Percentiles rank a stretch among this genome's conserved stretches.
These are phyloP conservation scores for Athripsodes cinereus DNA, from an alignment of 2,888 invertebrate species.

Conservation along the genomic window DNA sequence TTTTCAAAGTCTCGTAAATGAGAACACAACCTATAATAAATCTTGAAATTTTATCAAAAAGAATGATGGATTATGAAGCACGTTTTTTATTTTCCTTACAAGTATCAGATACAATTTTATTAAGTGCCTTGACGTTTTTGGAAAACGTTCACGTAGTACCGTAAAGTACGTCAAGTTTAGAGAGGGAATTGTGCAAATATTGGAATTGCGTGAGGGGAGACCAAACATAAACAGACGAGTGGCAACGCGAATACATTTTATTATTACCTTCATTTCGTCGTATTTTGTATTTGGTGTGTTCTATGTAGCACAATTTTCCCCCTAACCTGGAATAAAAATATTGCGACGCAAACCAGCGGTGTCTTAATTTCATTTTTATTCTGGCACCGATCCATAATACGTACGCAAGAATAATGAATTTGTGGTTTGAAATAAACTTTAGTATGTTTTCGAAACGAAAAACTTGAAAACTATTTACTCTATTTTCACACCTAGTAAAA, in stretches of 20 bases:
- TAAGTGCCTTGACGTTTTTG: too few relatives aligned
- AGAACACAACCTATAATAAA: too few relatives aligned
- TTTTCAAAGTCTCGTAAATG: too few relatives aligned
- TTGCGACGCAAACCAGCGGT: neutral
- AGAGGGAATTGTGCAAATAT: slow-evolving; percentile 17
- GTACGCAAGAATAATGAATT: neutral
- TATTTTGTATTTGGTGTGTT: neutral
- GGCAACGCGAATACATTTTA: slow-evolving; percentile 22
- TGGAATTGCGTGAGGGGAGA: slow-evolving; percentile 23
- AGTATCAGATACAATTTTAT: too few relatives aligned
- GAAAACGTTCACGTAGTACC: too few relatives aligned
- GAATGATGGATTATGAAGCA: too few relatives aligned
- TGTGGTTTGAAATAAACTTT: neutral
- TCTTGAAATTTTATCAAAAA: too few relatives aligned
- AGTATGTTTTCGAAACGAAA: too few relatives aligned
- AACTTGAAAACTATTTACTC: too few relatives aligned
- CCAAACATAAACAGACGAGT: slow-evolving; percentile 25
- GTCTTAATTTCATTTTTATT: slow-evolving; percentile 1
- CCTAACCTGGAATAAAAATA: neutral
- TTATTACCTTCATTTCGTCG: slow-evolving; percentile 26
- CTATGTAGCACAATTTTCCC: slow-evolving; percentile 3
- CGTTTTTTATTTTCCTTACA: too few relatives aligned
- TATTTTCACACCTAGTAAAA: too few relatives aligned
- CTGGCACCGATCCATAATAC: neutral
- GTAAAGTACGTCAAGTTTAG: slow-evolving; percentile 13